Conservation (phyloP, 2,888 invertebrate genomes). For the Anagyrus pseudococci region DNA sequence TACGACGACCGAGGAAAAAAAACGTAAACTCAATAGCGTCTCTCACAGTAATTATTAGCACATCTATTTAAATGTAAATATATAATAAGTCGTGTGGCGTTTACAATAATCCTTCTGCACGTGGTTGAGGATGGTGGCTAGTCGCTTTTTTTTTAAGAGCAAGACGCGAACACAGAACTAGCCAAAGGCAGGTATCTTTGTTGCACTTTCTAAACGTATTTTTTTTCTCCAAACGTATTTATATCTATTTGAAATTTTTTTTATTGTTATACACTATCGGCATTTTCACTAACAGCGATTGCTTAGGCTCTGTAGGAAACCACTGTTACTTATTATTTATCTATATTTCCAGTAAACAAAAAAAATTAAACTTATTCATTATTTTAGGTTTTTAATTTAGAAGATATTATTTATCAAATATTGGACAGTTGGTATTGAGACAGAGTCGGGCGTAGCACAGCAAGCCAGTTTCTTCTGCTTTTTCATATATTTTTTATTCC, state of each 20-base stretch:
- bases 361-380: too few species aligned
- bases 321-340: constrained; percentile 16
- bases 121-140: constrained; percentile 48
- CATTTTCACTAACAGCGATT: constrained; percentile 32
- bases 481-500: constrained; percentile 16
- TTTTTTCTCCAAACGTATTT: constrained; percentile 21
- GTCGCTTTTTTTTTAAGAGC: constrained; percentile 12
- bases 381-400: constrained; percentile 2
- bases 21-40: constrained; percentile 13
- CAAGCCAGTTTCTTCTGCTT: constrained; percentile 30
- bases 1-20: too few species aligned
- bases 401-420: background rate
- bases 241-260: too few species aligned
- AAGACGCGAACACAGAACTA: constrained; percentile 57
- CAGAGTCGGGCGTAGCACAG: constrained; percentile 16
- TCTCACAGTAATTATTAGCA: constrained; percentile 14
- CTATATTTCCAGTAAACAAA: too few species aligned
- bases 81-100: constrained; percentile 24
- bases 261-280: constrained; percentile 24
- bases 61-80: constrained; percentile 26
- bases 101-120: constrained; percentile 45
- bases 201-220: constrained; percentile 43
- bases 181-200: constrained; percentile 63
- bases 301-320: constrained; percentile 28
- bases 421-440: constrained; percentile 3